Percentiles rank a stretch among this genome's conserved stretches.
Evolutionary conservation across 2,888 invertebrate species (phyloP).

Genomic region (Theretra japonica): DNA sequence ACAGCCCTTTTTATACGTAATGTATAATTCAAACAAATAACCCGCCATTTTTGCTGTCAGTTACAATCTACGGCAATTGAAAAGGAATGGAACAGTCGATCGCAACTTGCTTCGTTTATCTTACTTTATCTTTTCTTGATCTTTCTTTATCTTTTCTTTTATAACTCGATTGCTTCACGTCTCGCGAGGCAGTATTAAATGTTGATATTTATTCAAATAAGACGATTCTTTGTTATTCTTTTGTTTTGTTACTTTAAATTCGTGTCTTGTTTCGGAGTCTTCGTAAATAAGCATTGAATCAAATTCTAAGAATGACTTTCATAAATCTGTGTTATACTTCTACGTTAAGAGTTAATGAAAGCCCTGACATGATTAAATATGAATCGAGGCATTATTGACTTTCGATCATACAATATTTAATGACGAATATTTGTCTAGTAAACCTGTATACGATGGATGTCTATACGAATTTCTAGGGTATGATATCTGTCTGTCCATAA

Average conservation of each 20-base stretch:
- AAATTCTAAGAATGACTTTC: too few relatives aligned
- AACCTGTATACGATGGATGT: too few relatives aligned
- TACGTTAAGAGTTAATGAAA: too few relatives aligned
- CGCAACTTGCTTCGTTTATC: conserved; percentile 22
- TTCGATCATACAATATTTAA: too few relatives aligned
- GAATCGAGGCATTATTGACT: too few relatives aligned
- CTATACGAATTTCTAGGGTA: too few relatives aligned
- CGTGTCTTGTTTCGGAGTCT: neutral
- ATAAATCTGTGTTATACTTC: too few relatives aligned
- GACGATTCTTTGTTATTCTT: conserved; percentile 5
- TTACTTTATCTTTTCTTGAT: conserved; percentile 22
- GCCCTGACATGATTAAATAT: too few relatives aligned
- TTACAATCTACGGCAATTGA: conserved; percentile 22
- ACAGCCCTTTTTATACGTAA: conserved; percentile 9
- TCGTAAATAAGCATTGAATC: neutral
- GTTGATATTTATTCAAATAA: conserved; percentile 18
- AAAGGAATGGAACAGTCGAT: conserved; percentile 23
- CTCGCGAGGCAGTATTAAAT: conserved; percentile 18
- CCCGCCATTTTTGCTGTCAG: conserved; percentile 22
- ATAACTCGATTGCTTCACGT: conserved; percentile 20
- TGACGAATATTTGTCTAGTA: too few relatives aligned
- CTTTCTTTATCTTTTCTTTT: conserved; percentile 24
- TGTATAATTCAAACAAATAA: conserved; percentile 24
- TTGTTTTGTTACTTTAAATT: conserved; percentile 18
- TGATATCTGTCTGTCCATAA: too few relatives aligned